Evolutionary conservation across 2,113 vertebrate genomes (phyloP).

Genomic region (Lipophrys pholis): DNA sequence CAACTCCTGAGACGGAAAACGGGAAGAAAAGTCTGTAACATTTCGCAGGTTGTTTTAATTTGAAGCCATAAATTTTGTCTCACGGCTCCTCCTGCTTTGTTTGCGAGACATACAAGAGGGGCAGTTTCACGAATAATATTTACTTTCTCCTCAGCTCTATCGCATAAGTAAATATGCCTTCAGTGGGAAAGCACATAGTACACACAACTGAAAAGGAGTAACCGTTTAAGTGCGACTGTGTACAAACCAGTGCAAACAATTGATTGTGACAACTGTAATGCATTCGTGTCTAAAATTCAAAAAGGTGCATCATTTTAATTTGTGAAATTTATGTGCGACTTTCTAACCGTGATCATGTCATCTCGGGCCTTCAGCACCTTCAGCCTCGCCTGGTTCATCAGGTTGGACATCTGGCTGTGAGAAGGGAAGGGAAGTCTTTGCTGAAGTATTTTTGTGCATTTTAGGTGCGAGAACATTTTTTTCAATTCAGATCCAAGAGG

Average conservation of each 20-base stretch:
- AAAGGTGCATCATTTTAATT: not conserved
- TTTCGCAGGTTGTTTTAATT: not conserved
- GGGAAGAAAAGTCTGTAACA: not conserved
- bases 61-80: not conserved
- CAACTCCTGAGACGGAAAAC: slow-evolving; percentile 85
- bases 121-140: too few species aligned
- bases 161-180: not conserved
- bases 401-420: slow-evolving; percentile 95
- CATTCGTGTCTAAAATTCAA: too few species aligned
- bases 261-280: too few species aligned
- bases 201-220: not conserved
- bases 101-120: too few species aligned
- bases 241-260: not conserved
- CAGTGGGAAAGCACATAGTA: not conserved
- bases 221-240: not conserved
- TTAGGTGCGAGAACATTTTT: too few species aligned
- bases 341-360: slow-evolving; percentile 93
- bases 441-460: not conserved
- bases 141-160: too few species aligned
- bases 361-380: slow-evolving; percentile 95
- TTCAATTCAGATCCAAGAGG: too few species aligned
- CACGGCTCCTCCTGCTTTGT: too few species aligned
- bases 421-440: slow-evolving; percentile 7
- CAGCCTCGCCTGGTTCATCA: slow-evolving; percentile 95
- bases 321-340: not conserved